Base-by-base conservation (phyloP, 2,797 vertebrate genomes). In the Poeciliopsis turneri region DNA sequence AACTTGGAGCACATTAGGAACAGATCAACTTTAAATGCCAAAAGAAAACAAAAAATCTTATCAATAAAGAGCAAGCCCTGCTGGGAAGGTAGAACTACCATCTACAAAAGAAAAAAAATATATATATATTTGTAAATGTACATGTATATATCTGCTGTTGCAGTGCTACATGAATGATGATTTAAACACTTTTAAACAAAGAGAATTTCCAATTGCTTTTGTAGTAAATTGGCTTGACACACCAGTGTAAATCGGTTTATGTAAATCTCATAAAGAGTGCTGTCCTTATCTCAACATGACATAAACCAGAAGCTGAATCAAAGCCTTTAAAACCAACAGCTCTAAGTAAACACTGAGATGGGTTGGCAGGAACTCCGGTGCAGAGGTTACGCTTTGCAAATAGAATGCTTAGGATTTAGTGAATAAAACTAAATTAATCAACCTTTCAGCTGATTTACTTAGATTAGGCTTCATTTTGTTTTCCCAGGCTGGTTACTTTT, bases 401-500 rank as follows among this genome's bases (percentile, higher is more conserved):
- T 30, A 74, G 53, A 80, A 51, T 9, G 2, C 57, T 73, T 77
- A 18, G 74, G 69, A 5, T 69, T 75, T 66, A 74, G 46, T 71
- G 45, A 47, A 20, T 33, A 61, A 15, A 74, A 59, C 61, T 72
- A 18, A 68, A 79, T 74, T 43, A 68, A 33, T 25, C 36, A 72
- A 15, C 55, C 47, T 77, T 88, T 84, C 33, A 79, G 82, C 39
- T 77, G 13, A 71, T 80, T 72, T 16, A 43, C 78, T 81, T 57
- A 36, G 36, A 81, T 76, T 76, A 68, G 55, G 23, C 57, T 69
- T 12, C 5, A 15, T 83, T 88, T 88, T 86, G 69, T 90, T 84
- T 86, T 53, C 12, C 6, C 11, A 64, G 39, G 69, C 81, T 80
- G 86, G 41, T 79, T 72, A 28, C 80, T 76, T 82, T 87, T 72